A percentile compares a stretch with the other conserved stretches of the same genome.
These are phyloP conservation scores for Eupelmus urozonus DNA, from an alignment of 2,888 invertebrate species.

Conservation along the genomic window DNA sequence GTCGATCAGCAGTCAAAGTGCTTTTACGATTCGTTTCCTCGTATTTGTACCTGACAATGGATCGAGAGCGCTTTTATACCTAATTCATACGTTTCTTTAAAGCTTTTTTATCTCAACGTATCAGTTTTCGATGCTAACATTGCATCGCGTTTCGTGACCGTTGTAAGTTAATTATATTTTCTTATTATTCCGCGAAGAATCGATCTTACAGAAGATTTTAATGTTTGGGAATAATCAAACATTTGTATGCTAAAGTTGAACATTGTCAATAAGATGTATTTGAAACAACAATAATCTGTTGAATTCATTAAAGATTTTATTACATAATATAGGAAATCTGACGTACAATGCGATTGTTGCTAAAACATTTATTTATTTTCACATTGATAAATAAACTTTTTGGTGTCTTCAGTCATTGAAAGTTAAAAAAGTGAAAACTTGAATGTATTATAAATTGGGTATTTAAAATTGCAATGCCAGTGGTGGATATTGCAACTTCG, in stretches of 20 bases:
- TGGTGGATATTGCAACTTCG: no score
- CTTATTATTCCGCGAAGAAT: conserved; percentile 27
- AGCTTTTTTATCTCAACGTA: conserved; percentile 28
- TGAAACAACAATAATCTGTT: background rate
- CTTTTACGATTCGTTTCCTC: conserved; percentile 22
- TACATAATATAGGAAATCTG: conserved; percentile 1
- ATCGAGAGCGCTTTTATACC: conserved; percentile 33
- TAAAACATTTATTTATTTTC: background rate
- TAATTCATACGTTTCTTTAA: conserved; percentile 28
- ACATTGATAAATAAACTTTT: conserved; percentile 37
- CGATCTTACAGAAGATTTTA: background rate
- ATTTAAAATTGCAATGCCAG: no score
- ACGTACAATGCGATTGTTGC: background rate
- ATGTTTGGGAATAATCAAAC: conserved; percentile 1
- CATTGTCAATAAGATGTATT: conserved; percentile 15
- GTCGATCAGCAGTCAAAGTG: conserved; percentile 45
- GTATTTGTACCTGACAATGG: conserved; percentile 25
- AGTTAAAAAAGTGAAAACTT: conserved; percentile 24
- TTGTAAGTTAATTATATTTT: conserved; percentile 19
- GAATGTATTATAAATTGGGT: conserved; percentile 12
- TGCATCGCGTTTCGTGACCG: background rate
- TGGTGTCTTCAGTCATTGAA: conserved; percentile 37
- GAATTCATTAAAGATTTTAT: conserved; percentile 41
- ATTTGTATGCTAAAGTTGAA: conserved; percentile 9
- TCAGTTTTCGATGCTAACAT: conserved; percentile 11